Conservation (phyloP, 2,888 invertebrate genomes). For the Lithophane socia region DNA sequence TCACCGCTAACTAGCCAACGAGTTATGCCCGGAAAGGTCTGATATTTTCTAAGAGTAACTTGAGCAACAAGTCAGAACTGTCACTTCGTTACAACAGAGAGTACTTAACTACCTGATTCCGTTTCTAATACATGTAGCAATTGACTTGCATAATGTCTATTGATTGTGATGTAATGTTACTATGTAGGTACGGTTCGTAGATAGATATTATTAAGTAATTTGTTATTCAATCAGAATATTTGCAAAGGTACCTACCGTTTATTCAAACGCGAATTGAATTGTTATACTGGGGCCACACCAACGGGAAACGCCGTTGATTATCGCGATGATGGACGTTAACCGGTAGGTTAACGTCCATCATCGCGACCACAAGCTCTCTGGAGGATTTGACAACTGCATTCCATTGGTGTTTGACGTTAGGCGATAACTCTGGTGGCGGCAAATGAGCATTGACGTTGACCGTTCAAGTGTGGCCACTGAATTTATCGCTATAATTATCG, state of each 20-base stretch:
- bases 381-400: no score
- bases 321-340: no score
- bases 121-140: constrained; percentile 53
- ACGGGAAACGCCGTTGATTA: no score
- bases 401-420: no score
- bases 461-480: no score
- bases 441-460: no score
- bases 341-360: no score
- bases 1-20: neutral
- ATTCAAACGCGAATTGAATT: neutral
- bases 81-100: constrained; percentile 49
- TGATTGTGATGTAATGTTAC: constrained; percentile 47
- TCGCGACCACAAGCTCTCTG: no score
- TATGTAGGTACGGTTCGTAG: constrained; percentile 1
- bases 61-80: constrained; percentile 37
- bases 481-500: no score
- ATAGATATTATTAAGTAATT: constrained; percentile 31
- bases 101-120: constrained; percentile 12
- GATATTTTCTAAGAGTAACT: constrained; percentile 23
- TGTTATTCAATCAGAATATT: constrained; percentile 28
- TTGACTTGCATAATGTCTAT: constrained; percentile 46
- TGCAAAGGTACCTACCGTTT: neutral
- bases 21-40: constrained; percentile 13
- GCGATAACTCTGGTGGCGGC: no score
- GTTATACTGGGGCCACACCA: no score